phyloP scores from a whole-genome alignment of 1,140 invertebrate genomes.

The Apis florea region DNA sequence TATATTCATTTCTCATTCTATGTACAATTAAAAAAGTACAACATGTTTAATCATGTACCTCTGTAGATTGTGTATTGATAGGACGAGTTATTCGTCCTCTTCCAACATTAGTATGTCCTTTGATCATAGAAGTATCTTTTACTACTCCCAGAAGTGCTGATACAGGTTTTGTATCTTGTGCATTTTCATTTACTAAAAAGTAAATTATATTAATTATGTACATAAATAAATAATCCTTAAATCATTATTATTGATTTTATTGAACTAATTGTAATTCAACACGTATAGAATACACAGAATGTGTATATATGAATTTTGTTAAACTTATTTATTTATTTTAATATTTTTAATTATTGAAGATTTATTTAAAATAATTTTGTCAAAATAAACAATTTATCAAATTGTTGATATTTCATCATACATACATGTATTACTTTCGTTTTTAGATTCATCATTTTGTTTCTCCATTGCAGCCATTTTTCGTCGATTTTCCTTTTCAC shows the following conservation, averaged over 20 bases:
- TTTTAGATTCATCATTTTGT: conserved; percentile 66
- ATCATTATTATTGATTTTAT: not conserved
- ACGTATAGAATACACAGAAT: not conserved
- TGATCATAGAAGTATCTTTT: conserved; percentile 67
- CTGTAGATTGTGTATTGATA: conserved; percentile 68
- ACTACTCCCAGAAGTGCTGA: conserved; percentile 58
- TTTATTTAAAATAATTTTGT: not conserved
- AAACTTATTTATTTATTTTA: not conserved
- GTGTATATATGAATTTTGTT: not conserved
- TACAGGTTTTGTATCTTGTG: conserved; percentile 56
- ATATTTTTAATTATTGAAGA: not conserved
- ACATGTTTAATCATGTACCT: conserved; percentile 74
- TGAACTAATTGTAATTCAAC: too few species aligned
- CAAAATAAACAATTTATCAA: not conserved
- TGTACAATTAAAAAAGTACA: conserved; percentile 19
- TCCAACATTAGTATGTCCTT: conserved; percentile 54
- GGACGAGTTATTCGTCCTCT: conserved; percentile 64
- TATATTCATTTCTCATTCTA: not conserved
- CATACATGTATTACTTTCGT: conserved; percentile 62
- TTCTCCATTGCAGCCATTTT: conserved; percentile 81
- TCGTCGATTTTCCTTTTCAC: conserved; percentile 83
- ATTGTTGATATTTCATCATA: conserved; percentile 12
- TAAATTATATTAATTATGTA: not conserved
- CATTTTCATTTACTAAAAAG: conserved; percentile 57
- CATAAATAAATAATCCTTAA: not conserved